A percentile compares a stretch with the other conserved stretches of the same genome.
Conservation (phyloP, 2,797 vertebrate genomes). For the Helostoma temminkii region DNA sequence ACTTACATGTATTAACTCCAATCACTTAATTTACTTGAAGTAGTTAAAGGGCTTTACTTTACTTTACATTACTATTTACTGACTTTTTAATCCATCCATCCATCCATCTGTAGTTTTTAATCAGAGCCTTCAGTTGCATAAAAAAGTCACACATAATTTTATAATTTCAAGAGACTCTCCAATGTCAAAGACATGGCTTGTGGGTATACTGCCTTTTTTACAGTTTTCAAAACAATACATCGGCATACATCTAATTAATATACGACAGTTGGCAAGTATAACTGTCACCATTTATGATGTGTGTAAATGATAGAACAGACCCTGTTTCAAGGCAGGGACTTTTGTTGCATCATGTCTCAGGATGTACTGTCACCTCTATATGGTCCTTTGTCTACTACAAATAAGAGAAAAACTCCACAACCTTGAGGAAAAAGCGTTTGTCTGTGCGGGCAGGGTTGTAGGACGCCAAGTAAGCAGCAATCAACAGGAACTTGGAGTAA, state of each 20-base stretch:
- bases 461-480: constrained; percentile 96
- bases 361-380: background rate
- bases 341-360: too few relatives aligned
- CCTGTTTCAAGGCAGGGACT: background rate
- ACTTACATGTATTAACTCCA: too few relatives aligned
- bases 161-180: too few relatives aligned
- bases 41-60: too few relatives aligned
- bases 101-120: too few relatives aligned
- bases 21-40: too few relatives aligned
- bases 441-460: constrained; percentile 97
- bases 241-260: background rate
- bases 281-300: background rate
- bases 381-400: background rate
- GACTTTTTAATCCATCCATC: too few relatives aligned
- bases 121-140: background rate
- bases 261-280: background rate
- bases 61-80: too few relatives aligned
- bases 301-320: too few relatives aligned
- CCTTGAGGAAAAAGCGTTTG: constrained; percentile 98
- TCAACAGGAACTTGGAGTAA: constrained; percentile 98
- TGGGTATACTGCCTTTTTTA: background rate
- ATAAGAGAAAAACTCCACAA: constrained; percentile 53
- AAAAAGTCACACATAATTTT: too few relatives aligned
- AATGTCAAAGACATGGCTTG: too few relatives aligned
- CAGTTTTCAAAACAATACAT: too few relatives aligned